Evolutionary conservation across 2,888 invertebrate species (phyloP).

Genomic region (Tipula unca): DNA sequence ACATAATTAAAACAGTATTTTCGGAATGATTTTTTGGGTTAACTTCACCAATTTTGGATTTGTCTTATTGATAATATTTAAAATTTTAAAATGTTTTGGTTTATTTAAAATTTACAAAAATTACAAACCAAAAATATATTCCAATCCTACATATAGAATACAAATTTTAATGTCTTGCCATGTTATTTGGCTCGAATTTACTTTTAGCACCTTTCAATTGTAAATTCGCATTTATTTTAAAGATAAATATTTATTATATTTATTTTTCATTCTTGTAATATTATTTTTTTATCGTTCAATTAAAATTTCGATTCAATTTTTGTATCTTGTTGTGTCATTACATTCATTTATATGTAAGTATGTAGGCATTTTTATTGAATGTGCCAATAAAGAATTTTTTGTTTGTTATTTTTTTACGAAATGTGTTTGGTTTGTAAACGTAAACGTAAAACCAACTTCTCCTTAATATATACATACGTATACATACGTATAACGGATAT

Average conservation of each 20-base stretch:
- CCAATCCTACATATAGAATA: no score
- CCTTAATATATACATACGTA: no score
- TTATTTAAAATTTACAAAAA: no score
- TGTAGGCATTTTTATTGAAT: background rate
- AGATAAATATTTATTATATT: background rate
- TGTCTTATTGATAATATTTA: no score
- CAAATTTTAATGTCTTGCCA: no score
- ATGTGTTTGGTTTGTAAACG: background rate
- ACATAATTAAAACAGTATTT: no score
- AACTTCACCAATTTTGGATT: no score
- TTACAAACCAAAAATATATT: no score
- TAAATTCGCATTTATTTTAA: no score
- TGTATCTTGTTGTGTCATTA: background rate
- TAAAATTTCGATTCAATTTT: background rate
- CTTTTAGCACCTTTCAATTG: no score
- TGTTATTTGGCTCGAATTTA: background rate
- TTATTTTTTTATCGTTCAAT: background rate
- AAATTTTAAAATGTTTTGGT: no score
- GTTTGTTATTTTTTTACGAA: background rate
- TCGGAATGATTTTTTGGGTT: no score
- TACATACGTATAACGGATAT: background rate
- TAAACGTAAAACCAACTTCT: background rate
- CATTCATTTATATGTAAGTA: background rate
- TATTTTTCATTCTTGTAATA: background rate
- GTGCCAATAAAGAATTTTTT: background rate